Base-by-base conservation (phyloP, 2,888 invertebrate genomes). In the Furcula furcula region DNA sequence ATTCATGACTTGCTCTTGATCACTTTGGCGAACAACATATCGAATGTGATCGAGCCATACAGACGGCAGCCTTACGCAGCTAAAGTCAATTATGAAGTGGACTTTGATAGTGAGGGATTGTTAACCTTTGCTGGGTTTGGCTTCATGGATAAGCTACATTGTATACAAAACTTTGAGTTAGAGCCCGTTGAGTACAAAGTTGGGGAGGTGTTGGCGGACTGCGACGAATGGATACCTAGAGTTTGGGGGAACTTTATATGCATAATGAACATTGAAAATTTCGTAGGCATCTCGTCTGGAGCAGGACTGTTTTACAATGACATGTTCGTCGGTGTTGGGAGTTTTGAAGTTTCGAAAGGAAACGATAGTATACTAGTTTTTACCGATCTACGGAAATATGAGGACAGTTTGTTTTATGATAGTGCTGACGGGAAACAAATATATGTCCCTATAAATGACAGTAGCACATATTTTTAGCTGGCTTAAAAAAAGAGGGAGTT, bases 311-410 rank as follows among this genome's bases (percentile, higher is more conserved):
- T 26, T 2, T 14, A 29, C 13, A 15, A 36, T 14, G 31, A 19
- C 3, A 6, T 7, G 1, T 29, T 34, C 1, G 5, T 41, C 5
- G 41, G 34, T 21, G 3, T 36, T 4, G 41, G 36, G 9, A 30
- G 33, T 11, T 40, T 41, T 29, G 10, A 34, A 5, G 13, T 41
- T 3, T 9, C 13, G 2, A 29, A 27, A 22, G 36, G 29, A 0
- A 31, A 19, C 10, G 41, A 41, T 21, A 37, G 29, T 9, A 34
- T 41, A 9, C 29, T 41, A 7, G 7, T 29, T 5, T 40, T 40
- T n/a, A 40, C 36, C 4, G 36, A 36, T 14, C 0, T 29, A 2
- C 29, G 34, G 1, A 35, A 14, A 20, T 40, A 35, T 31, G 18
- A 19, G 2, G 31, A 19, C n/a, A 19, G 19, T 7, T 26, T 16